Evolutionary conservation across 2,888 invertebrate genomes (phyloP), one percentile per base, ranked within the genome.

Genomic region (Habrosyne pyritoides): DNA sequence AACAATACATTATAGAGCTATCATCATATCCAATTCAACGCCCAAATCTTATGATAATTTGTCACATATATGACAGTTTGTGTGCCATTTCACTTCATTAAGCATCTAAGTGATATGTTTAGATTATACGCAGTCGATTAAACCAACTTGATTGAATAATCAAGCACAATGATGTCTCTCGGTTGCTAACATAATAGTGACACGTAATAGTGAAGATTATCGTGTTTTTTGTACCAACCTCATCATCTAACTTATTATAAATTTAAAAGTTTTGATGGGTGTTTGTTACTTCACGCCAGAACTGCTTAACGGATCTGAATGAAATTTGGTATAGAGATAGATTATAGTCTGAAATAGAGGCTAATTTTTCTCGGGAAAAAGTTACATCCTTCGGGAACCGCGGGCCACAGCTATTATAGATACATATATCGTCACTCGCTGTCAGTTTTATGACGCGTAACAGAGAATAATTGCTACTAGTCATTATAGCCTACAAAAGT

Each of bases 31-130:
- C 8, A 2, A 42, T 42, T 6, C n/a, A 36, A 14, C 36, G 14
- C 14, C 36, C 36, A 14, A 14, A 24, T 14, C 12, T 12, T n/a
- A 33, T 6, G 42, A 42, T 42, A 42, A 42, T 42, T 18, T 42
- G 42, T 42, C 14, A 42, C 42, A 42, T n/a, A 42, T 42, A 42
- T 12, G 42, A 42, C 42, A 42, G 42, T 42, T 42, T 42, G 42
- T 18, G 42, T 14, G 18, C 7, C 18, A 42, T 42, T 42, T 42
- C 42, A 42, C 42, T 42, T 42, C 42, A 42, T 42, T 18, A 18
- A 18, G 2, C 42, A 42, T 42, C 42, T 42, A 8, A 42, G 42
- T 18, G 18, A 42, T 36, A 36, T 36, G 14, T 36, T 36, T 33
- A 10, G 12, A 12, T 10, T n/a, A 36, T 5, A n/a, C 33, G 6